phyloP scores from a whole-genome alignment of 2,113 vertebrate genomes.

The Poecile atricapillus region DNA sequence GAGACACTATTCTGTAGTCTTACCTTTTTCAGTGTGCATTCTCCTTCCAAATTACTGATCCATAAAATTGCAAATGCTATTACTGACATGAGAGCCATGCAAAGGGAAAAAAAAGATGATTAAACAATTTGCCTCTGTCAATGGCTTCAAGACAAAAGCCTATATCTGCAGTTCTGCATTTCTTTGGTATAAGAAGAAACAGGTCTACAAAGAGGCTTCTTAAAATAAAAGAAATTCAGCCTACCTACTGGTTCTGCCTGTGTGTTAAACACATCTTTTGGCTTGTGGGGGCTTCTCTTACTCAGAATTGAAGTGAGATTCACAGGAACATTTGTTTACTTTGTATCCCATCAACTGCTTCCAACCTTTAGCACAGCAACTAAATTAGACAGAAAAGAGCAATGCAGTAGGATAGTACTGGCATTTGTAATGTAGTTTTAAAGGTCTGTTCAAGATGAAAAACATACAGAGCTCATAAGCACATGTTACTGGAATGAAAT shows the following conservation, averaged over 20 bases:
- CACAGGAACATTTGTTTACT: not conserved
- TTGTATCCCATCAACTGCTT: not conserved
- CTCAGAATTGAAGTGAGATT: constrained; percentile 24
- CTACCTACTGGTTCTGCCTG: not conserved
- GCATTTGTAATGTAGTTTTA: not conserved
- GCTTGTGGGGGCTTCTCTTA: constrained; percentile 38
- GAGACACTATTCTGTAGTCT: not conserved
- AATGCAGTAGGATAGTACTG: not conserved
- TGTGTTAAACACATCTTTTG: not conserved
- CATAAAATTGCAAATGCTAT: not conserved
- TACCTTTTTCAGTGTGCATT: not conserved
- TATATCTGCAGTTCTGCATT: not conserved
- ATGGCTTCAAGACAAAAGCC: not conserved
- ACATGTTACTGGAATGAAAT: not conserved
- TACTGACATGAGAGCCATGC: not conserved
- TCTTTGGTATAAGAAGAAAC: not conserved
- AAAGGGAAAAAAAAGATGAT: not conserved
- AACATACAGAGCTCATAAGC: not conserved
- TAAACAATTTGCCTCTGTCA: not conserved
- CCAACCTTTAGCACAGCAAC: not conserved
- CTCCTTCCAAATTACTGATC: not conserved
- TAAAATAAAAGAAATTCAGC: not conserved
- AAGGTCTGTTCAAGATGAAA: not conserved
- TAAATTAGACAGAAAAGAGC: not conserved
- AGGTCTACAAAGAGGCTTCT: not conserved